Base-by-base conservation (phyloP, 2,888 invertebrate genomes). In the Drosophila eohydei region DNA sequence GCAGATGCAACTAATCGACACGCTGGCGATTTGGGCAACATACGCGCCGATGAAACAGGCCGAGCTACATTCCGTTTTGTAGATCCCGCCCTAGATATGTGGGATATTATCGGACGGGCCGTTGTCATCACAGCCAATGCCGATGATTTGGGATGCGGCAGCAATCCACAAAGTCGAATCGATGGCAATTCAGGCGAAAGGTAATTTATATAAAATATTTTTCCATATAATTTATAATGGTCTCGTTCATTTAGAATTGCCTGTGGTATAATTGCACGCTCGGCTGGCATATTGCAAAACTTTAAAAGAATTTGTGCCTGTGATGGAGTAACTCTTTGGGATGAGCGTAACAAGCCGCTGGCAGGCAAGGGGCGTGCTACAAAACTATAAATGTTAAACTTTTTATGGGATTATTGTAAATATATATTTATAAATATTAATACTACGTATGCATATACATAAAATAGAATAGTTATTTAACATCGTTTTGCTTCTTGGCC, bases 281-380 rank as follows among this genome's bases (percentile, higher is more conserved):
- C 98, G 0, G 96, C 98, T 0, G 97, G 97, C 0, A 93, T 98
- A 9, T 96, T 97, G 90, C 95, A 97, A 92, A 98, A 98, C 91
- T 95, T 96, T 1, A 98, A 98, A 90, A 95, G 95, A 12, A 96
- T 98, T 60, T 98, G 98, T 93, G 96, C 96, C 2, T 98, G 98
- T 93, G 97, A 97, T 93, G 98, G 98, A 0, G 95, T 97, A 0
- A 95, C 96, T 0, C 94, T 98, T 11, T 98, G 98, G 98, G 97
- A 98, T 91, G 98, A 98, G 92, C 93, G 95, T 51, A 94, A 95
- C 70, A 93, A 94, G 52, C 95, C 95, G 4, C 51, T 90, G 40
- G 93, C 92, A 1, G 93, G 93, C 30, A 90, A 90, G 4, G 73
- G 78, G 12, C 87, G 92, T 9, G 71, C 85, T 0, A 86, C 88